Conservation (phyloP, 2,797 vertebrate species). For the Eulemur coronatus region DNA sequence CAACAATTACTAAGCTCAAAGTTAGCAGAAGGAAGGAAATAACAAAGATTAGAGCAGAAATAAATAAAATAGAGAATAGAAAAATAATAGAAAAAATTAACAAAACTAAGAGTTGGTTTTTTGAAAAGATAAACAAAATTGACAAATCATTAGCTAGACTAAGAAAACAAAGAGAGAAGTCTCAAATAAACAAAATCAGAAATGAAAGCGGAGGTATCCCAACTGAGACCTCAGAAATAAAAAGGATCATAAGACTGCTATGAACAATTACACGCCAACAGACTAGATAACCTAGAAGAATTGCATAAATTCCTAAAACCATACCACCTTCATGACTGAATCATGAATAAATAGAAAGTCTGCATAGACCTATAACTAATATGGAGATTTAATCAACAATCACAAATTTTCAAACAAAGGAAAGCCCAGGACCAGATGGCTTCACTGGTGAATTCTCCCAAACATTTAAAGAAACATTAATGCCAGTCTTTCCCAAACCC, state of each 20-base stretch:
- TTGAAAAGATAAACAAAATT: background rate
- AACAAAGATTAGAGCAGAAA: background rate
- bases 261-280: background rate
- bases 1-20: background rate
- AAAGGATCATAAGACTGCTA: background rate
- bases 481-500: background rate
- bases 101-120: background rate
- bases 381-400: background rate
- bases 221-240: background rate
- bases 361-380: background rate
- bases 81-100: background rate
- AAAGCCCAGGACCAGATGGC: background rate
- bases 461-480: background rate
- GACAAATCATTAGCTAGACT: background rate
- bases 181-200: background rate
- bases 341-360: background rate
- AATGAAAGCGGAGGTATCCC: background rate
- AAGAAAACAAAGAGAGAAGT: background rate
- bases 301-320: background rate
- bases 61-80: background rate
- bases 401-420: background rate
- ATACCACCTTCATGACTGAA: background rate
- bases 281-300: background rate
- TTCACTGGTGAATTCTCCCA: background rate
- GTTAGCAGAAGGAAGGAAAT: background rate